Evolutionary conservation across 2,888 invertebrate species (phyloP).

Genomic region (Dasysyrphus tricinctus): DNA sequence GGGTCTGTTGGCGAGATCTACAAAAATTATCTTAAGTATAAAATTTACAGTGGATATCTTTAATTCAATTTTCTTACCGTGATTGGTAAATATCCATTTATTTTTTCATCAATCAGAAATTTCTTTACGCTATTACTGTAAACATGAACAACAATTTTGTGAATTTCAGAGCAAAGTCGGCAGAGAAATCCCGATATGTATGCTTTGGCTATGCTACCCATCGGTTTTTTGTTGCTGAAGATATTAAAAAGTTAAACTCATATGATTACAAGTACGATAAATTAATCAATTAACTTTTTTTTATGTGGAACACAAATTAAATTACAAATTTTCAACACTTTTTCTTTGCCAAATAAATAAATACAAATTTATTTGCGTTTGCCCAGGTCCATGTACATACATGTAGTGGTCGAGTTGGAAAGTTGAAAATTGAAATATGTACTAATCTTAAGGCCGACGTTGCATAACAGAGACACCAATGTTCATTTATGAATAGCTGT

Average conservation of each 20-base stretch:
- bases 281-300: neutral
- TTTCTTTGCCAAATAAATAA: neutral
- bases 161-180: constrained; percentile 93
- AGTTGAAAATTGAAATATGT: neutral
- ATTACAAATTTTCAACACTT: neutral
- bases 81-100: constrained; percentile 91
- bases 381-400: neutral
- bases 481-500: no score
- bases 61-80: constrained; percentile 85
- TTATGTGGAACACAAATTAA: neutral
- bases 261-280: neutral
- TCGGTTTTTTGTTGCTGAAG: constrained; percentile 78
- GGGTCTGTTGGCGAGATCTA: constrained; percentile 87
- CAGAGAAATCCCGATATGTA: constrained; percentile 93
- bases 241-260: neutral
- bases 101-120: constrained; percentile 90
- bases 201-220: constrained; percentile 93
- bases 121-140: constrained; percentile 92
- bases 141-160: constrained; percentile 91
- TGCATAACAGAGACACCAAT: no score
- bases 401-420: neutral
- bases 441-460: neutral
- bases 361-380: neutral
- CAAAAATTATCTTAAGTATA: constrained; percentile 76
- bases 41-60: neutral